phyloP scores from a whole-genome alignment of 1,140 invertebrate species.

The Pogonomyrmex californicus region DNA sequence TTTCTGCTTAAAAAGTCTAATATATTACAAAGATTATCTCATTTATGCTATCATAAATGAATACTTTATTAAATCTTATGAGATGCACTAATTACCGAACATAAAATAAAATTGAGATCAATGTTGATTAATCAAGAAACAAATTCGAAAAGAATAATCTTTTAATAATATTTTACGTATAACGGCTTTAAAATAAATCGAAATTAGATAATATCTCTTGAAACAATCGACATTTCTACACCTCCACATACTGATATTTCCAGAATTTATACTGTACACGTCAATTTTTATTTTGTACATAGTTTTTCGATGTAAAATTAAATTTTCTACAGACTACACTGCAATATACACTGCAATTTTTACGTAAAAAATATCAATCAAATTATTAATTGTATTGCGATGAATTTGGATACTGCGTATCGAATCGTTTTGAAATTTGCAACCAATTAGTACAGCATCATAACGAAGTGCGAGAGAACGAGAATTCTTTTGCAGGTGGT shows the following conservation, averaged over 20 bases:
- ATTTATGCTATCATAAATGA: neutral
- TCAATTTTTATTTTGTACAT: conserved; percentile 43
- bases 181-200: conserved; percentile 6
- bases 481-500: conserved; percentile 14
- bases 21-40: neutral
- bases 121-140: neutral
- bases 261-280: neutral
- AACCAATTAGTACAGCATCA: conserved; percentile 34
- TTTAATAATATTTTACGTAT: neutral
- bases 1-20: neutral
- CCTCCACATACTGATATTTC: neutral
- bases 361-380: conserved; percentile 37
- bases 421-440: conserved; percentile 9
- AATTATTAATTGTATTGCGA: conserved; percentile 27
- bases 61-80: neutral
- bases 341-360: neutral
- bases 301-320: neutral
- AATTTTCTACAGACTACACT: neutral
- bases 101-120: neutral
- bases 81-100: neutral
- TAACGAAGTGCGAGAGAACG: conserved; percentile 34
- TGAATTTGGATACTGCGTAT: neutral
- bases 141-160: neutral
- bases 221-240: conserved; percentile 10
- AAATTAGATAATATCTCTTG: conserved; percentile 2